Evolutionary conservation across 2,113 vertebrate species (phyloP).

Genomic region (Pseudorhombus dupliciocellatus): DNA sequence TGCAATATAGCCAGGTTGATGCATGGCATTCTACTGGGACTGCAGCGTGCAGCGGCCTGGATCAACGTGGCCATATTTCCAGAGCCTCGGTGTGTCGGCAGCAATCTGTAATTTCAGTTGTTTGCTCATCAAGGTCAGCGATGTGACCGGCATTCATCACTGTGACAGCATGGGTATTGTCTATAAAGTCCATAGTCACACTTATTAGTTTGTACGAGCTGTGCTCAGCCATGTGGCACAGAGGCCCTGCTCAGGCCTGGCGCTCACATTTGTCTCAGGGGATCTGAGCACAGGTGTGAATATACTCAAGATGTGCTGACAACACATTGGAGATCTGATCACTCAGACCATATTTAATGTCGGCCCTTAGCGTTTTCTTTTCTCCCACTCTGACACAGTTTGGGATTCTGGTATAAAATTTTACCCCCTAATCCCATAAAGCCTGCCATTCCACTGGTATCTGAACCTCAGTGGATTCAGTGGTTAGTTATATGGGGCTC

Average conservation of each 20-base stretch:
- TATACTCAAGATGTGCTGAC: neutral
- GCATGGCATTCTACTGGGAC: constrained; percentile 5
- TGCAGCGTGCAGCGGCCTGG: neutral
- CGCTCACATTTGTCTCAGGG: neutral
- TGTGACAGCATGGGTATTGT: constrained; percentile 33
- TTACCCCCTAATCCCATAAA: constrained; percentile 33
- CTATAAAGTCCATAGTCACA: constrained; percentile 19
- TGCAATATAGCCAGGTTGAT: neutral
- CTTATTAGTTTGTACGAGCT: neutral
- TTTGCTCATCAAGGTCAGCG: constrained; percentile 39
- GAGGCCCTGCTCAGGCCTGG: neutral
- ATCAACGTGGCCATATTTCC: constrained; percentile 9
- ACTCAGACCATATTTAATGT: neutral
- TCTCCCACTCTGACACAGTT: neutral
- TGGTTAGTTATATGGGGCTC: constrained; percentile 47
- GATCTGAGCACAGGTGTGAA: neutral
- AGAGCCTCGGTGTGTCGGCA: constrained; percentile 8
- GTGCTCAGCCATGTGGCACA: neutral
- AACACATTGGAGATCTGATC: constrained; percentile 1
- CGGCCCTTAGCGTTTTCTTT: neutral
- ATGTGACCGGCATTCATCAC: constrained; percentile 41
- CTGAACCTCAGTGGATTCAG: constrained; percentile 43
- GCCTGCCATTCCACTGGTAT: constrained; percentile 22
- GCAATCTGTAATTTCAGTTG: constrained; percentile 40
- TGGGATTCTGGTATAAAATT: constrained; percentile 28